Percentiles rank a stretch among this genome's conserved stretches.
Conservation (phyloP, 2,888 invertebrate species). For the Podabrus alpinus region DNA sequence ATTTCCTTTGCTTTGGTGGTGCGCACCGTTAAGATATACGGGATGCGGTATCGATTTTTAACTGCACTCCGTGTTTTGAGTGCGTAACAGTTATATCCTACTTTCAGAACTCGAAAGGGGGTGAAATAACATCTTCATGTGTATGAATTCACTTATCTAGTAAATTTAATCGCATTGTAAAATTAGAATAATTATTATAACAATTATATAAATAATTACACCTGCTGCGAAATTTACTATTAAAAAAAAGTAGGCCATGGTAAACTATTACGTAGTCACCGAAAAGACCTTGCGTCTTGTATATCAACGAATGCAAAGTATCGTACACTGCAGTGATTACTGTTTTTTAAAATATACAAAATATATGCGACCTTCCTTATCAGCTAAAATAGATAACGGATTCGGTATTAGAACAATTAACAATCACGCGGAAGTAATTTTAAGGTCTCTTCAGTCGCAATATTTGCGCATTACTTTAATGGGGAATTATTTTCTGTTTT, state of each 20-base stretch:
- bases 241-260: slow-evolving; percentile 53
- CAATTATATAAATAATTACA: slow-evolving; percentile 24
- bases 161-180: not conserved
- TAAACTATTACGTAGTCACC: slow-evolving; percentile 46
- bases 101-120: not conserved
- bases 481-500: too few species aligned
- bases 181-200: slow-evolving; percentile 6
- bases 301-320: slow-evolving; percentile 29
- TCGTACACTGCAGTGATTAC: slow-evolving; percentile 6
- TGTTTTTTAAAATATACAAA: not conserved
- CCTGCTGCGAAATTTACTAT: slow-evolving; percentile 41
- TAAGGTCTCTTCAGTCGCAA: not conserved
- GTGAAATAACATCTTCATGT: not conserved
- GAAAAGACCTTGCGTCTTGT: slow-evolving; percentile 43
- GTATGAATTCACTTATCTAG: not conserved
- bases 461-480: not conserved
- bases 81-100: not conserved
- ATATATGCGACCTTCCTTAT: not conserved
- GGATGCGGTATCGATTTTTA: not conserved
- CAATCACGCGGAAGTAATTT: not conserved
- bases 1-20: not conserved
- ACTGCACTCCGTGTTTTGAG: not conserved
- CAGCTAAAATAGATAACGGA: not conserved
- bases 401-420: not conserved
- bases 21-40: not conserved